A percentile compares a stretch with the other conserved stretches of the same genome.
Conservation (phyloP, 2,888 invertebrate genomes). For the Andrena minutula region DNA sequence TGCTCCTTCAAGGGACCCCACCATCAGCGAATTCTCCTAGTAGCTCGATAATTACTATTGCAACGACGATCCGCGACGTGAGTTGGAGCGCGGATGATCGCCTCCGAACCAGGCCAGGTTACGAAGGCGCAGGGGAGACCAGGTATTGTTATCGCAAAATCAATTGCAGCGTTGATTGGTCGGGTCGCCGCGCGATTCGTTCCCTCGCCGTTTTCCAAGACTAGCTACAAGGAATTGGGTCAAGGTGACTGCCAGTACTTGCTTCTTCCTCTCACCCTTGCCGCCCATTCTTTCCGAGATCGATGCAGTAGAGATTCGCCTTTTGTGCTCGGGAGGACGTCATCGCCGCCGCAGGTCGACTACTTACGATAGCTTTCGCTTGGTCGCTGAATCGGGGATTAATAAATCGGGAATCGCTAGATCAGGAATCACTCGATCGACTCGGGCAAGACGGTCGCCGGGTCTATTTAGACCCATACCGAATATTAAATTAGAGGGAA, state of each 20-base stretch:
- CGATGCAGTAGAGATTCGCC: conserved; percentile 59
- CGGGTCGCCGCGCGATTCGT: conserved; percentile 33
- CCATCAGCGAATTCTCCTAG: background rate
- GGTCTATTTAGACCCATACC: too few relatives aligned
- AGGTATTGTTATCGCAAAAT: conserved; percentile 56
- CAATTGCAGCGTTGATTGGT: conserved; percentile 52
- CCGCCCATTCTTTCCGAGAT: conserved; percentile 56
- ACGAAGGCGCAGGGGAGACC: background rate
- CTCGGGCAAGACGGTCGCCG: too few relatives aligned
- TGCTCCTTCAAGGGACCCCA: too few relatives aligned
- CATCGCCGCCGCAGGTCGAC: conserved; percentile 29
- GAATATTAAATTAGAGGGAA: too few relatives aligned
- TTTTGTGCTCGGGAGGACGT: conserved; percentile 47
- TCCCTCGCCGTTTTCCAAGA: conserved; percentile 60
- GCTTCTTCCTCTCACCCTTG: conserved; percentile 36
- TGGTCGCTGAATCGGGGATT: too few relatives aligned
- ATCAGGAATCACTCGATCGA: too few relatives aligned
- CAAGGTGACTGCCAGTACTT: conserved; percentile 63
- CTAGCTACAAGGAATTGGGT: conserved; percentile 59
- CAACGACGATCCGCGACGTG: background rate
- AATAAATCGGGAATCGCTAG: too few relatives aligned
- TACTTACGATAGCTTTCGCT: background rate
- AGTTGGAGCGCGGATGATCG: background rate
- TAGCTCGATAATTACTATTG: background rate
- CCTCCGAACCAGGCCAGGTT: conserved; percentile 23